Evolutionary conservation across 2,113 vertebrate species (phyloP).

Genomic region (Alosa alosa): DNA sequence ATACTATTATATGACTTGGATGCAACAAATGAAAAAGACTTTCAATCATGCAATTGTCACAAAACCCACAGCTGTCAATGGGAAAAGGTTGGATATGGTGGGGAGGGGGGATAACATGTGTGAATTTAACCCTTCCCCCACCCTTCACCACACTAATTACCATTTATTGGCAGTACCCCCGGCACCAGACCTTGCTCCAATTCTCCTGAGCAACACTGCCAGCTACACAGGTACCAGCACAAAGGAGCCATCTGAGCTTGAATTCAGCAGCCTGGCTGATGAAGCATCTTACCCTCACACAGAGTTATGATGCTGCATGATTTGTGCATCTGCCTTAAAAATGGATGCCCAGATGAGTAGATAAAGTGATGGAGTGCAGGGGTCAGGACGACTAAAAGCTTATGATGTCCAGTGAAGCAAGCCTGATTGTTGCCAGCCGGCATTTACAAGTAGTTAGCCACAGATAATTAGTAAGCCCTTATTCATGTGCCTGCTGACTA

Average conservation of each 20-base stretch:
- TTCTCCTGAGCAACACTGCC: conserved; percentile 1
- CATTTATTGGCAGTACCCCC: conserved; percentile 5
- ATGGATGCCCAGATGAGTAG: background rate
- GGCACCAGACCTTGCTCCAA: background rate
- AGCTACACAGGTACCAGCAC: background rate
- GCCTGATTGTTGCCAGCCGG: background rate
- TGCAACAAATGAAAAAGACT: background rate
- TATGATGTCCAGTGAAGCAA: background rate
- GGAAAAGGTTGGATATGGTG: background rate
- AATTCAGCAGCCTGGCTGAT: background rate
- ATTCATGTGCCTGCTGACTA: background rate
- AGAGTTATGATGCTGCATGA: background rate
- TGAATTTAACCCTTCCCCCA: background rate
- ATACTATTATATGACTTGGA: background rate
- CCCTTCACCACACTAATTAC: background rate
- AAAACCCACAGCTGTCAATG: background rate
- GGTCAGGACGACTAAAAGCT: background rate
- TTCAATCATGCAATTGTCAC: background rate
- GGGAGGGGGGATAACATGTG: background rate
- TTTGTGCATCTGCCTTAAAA: background rate
- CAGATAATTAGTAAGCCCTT: background rate
- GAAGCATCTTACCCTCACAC: background rate
- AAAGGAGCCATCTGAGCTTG: background rate
- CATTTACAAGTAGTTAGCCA: background rate
- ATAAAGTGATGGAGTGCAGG: background rate